A percentile compares a stretch with the other conserved stretches of the same genome.
Evolutionary conservation across 2,888 invertebrate genomes (phyloP).

Genomic region (Congeria kusceri): DNA sequence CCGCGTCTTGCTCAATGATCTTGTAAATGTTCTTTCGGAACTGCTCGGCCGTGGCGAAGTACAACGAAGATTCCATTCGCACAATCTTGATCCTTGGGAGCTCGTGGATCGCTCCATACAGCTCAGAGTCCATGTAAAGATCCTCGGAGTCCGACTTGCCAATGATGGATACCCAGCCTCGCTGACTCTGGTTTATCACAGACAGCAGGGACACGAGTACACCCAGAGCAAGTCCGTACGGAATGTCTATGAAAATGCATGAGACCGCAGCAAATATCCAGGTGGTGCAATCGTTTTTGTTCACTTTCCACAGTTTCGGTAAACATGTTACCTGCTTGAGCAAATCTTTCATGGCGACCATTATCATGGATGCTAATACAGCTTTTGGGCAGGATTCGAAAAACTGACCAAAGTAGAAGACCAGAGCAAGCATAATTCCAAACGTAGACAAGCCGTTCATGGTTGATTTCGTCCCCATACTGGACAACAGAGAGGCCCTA

Average conservation of each 20-base stretch:
- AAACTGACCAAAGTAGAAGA: conserved; percentile 77
- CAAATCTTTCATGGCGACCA: conserved; percentile 85
- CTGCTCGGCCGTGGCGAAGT: conserved; percentile 82
- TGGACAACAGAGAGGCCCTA: conserved; percentile 72
- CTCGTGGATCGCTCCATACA: conserved; percentile 72
- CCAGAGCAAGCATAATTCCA: conserved; percentile 75
- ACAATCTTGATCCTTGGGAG: conserved; percentile 78
- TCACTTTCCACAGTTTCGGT: conserved; percentile 90
- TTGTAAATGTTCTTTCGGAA: conserved; percentile 78
- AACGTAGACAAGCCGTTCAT: conserved; percentile 72
- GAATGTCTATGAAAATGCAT: conserved; percentile 79
- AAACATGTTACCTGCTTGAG: conserved; percentile 90
- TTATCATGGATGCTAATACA: conserved; percentile 85
- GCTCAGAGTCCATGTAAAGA: conserved; percentile 67
- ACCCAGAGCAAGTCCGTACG: conserved; percentile 79
- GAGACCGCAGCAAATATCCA: conserved; percentile 69
- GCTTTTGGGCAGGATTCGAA: conserved; percentile 78
- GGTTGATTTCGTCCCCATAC: conserved; percentile 76
- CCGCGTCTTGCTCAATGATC: conserved; percentile 67
- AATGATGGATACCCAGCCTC: conserved; percentile 72
- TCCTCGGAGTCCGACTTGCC: conserved; percentile 70
- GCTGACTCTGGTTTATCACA: conserved; percentile 77
- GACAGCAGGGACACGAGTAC: conserved; percentile 75
- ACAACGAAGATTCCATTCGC: conserved; percentile 81
- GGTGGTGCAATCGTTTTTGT: conserved; percentile 90